Evolutionary conservation across 2,888 invertebrate genomes (phyloP), one percentile per base, ranked within the genome.

Genomic region (Lasioglossum calceatum): DNA sequence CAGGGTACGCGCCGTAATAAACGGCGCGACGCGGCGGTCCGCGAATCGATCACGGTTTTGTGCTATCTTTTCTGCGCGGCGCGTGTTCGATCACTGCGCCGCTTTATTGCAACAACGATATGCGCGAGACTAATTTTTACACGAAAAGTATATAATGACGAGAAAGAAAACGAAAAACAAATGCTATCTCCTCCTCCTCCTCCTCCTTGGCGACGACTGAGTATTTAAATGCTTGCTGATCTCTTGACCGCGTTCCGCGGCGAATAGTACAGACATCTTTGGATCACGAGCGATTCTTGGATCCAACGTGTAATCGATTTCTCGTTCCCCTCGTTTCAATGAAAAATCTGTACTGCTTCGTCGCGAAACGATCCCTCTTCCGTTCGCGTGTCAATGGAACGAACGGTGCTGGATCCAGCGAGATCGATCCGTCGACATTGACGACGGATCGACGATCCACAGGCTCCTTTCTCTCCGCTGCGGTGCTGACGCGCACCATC

Each of bases 31-130:
- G 10, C 54, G 54, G n/a, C 54, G 54, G n/a, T 78, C 70, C 64
- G 82, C 81, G 58, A 80, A 75, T 80, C 44, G 64, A 81, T 87
- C 84, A 85, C 81, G 84, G 81, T 75, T 86, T 88, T 88, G 88
- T 86, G 90, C 82, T 86, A 85, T 83, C 61, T 67, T 84, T 72
- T 77, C 54, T 16, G 42, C 32, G 77, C 78, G 78, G 79, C 85
- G 61, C 70, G 79, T 73, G 74, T 67, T 77, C 74, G 72, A 86
- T 76, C 78, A 79, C 83, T 36, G 76, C 78, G 78, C 36, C 85
- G 79, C 81, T 64, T 88, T 87, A 87, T 87, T 88, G 81, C 84
- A 81, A 84, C 75, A 85, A 81, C 82, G 82, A 86, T 86, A 81
- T 79, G 81, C 89, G 76, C 79, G 79, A 36, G 12, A 81, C 47